These are phyloP conservation scores for Diloba caeruleocephala DNA, from an alignment of 2,888 invertebrate genomes.

Conservation along the genomic window DNA sequence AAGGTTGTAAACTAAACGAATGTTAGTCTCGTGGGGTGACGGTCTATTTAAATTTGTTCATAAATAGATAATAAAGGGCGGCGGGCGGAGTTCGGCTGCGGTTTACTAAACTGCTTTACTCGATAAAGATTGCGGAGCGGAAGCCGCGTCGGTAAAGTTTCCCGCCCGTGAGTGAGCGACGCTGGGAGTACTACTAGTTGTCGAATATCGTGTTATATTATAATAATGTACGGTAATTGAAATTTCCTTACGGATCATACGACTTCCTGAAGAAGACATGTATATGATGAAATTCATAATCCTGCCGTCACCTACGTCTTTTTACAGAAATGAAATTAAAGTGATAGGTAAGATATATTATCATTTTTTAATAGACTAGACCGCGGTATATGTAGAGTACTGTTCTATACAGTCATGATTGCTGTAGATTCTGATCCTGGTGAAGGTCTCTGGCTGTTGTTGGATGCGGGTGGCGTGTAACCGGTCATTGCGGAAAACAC, in stretches of 20 bases:
- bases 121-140: constrained; percentile 80
- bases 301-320: no score
- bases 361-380: no score
- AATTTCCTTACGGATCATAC: background rate
- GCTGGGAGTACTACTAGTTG: constrained; percentile 27
- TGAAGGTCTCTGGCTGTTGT: no score
- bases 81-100: constrained; percentile 69
- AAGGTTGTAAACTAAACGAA: constrained; percentile 62
- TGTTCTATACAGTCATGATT: no score
- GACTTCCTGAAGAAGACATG: no score
- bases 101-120: constrained; percentile 81
- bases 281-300: no score
- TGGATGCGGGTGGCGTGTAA: no score
- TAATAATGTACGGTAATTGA: background rate
- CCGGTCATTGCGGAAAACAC: no score
- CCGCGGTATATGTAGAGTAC: no score
- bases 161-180: constrained; percentile 34
- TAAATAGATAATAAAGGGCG: constrained; percentile 81
- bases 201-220: constrained; percentile 23
- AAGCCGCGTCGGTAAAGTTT: constrained; percentile 58
- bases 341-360: no score
- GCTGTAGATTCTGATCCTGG: no score
- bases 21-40: constrained; percentile 51
- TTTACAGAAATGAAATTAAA: no score
- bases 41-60: constrained; percentile 79